Percentiles rank a stretch among this genome's conserved stretches.
Conservation (phyloP, 2,797 vertebrate species). For the Neomorphus geoffroyi region DNA sequence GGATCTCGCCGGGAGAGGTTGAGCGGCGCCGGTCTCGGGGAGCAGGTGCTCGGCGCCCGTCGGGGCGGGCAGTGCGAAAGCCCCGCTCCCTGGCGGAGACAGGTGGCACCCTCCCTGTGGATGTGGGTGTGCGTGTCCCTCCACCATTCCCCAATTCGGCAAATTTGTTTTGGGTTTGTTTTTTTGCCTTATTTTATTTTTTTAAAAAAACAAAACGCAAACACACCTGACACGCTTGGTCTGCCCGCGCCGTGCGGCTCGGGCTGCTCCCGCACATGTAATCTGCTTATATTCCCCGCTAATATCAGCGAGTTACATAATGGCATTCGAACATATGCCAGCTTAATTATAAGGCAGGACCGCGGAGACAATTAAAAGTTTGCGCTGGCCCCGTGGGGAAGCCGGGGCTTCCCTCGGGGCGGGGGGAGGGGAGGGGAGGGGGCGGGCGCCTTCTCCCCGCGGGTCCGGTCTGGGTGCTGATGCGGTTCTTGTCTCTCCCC, state of each 20-base stretch:
- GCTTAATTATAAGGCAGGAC: neutral
- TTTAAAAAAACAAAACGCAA: neutral
- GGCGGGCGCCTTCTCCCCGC: neutral
- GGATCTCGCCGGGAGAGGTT: neutral
- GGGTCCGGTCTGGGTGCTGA: neutral
- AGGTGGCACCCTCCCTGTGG: neutral
- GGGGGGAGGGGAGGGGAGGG: neutral
- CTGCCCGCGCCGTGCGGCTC: neutral
- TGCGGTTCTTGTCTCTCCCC: conserved; percentile 6
- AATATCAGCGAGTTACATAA: conserved; percentile 68
- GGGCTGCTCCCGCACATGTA: conserved; percentile 25
- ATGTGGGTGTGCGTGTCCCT: neutral
- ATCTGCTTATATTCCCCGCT: conserved; percentile 64
- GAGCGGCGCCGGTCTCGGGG: neutral
- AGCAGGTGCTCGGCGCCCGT: neutral
- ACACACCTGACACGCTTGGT: neutral
- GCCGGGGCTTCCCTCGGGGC: neutral
- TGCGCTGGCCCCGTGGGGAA: neutral
- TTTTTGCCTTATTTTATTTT: too few relatives aligned
- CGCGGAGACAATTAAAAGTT: conserved; percentile 22
- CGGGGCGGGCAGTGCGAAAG: neutral
- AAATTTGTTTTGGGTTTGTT: neutral
- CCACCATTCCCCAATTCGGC: neutral
- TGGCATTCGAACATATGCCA: conserved; percentile 23
- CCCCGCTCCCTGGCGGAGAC: neutral